These are phyloP conservation scores for Balearica regulorum DNA, from an alignment of 2,797 vertebrate genomes.

Conservation along the genomic window DNA sequence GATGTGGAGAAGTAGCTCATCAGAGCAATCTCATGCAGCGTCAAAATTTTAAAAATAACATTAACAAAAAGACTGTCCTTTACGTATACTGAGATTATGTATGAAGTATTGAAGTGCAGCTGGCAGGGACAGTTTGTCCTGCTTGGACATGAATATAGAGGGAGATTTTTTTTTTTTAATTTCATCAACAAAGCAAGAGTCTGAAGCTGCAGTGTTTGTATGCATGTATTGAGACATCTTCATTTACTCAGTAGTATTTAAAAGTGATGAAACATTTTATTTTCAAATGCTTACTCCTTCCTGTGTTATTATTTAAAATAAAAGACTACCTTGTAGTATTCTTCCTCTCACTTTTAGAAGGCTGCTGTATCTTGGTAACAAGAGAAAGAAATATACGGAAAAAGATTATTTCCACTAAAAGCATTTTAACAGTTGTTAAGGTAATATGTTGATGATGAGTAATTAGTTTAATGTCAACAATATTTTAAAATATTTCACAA, in stretches of 20 bases:
- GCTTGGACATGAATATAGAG: neutral
- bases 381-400: neutral
- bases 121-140: neutral
- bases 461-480: neutral
- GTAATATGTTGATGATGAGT: neutral
- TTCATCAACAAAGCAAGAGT: neutral
- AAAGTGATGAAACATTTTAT: neutral
- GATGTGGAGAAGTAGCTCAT: neutral
- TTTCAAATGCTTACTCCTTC: neutral
- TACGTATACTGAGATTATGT: neutral
- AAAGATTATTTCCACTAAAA: neutral
- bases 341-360: neutral
- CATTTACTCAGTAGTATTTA: neutral
- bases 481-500: neutral
- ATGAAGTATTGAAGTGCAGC: neutral
- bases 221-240: neutral
- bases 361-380: neutral
- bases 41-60: neutral
- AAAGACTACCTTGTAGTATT: neutral
- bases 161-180: neutral
- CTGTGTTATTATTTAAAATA: neutral
- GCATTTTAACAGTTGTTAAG: neutral
- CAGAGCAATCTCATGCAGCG: neutral
- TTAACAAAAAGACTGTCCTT: neutral
- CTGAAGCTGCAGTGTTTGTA: neutral